Percentiles rank a stretch among this genome's conserved stretches.
Evolutionary conservation across 2,888 invertebrate genomes (phyloP).

Genomic region (Lycocerus yunnanus): DNA sequence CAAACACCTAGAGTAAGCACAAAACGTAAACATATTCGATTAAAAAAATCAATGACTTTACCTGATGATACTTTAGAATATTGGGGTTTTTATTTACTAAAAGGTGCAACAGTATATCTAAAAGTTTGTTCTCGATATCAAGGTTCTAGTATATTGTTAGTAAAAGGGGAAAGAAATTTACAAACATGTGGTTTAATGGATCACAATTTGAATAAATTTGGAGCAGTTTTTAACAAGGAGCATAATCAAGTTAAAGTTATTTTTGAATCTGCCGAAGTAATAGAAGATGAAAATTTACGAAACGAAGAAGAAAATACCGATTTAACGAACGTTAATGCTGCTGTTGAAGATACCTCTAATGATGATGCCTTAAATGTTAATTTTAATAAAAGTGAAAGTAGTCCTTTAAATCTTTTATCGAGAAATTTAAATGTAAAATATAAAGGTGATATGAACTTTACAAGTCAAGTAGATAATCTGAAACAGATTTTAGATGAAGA

Average conservation of each 20-base stretch:
- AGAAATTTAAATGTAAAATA: slow-evolving; percentile 7
- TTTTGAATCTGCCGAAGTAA: slow-evolving; percentile 63
- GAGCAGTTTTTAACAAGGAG: slow-evolving; percentile 63
- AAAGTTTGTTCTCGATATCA: slow-evolving; percentile 80
- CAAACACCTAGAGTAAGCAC: slow-evolving; percentile 68
- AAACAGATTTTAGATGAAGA: slow-evolving; percentile 32
- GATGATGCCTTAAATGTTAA: slow-evolving; percentile 39
- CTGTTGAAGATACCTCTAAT: slow-evolving; percentile 33
- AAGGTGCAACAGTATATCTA: slow-evolving; percentile 76
- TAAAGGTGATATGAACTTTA: background rate
- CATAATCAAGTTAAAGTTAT: slow-evolving; percentile 60
- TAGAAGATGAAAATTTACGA: slow-evolving; percentile 30
- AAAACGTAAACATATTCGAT: slow-evolving; percentile 72
- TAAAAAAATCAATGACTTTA: slow-evolving; percentile 81
- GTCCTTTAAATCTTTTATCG: slow-evolving; percentile 3
- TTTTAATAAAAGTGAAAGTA: slow-evolving; percentile 13
- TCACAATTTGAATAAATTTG: slow-evolving; percentile 67
- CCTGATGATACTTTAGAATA: slow-evolving; percentile 87
- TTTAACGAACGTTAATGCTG: slow-evolving; percentile 21
- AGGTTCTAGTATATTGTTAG: slow-evolving; percentile 80
- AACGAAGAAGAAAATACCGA: background rate
- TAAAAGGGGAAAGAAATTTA: slow-evolving; percentile 77
- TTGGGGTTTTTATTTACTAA: slow-evolving; percentile 84
- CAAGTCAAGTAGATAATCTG: slow-evolving; percentile 23
- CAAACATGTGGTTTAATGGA: slow-evolving; percentile 79